A percentile compares a stretch with the other conserved stretches of the same genome.
phyloP scores from a whole-genome alignment of 2,888 invertebrate species.

The Chamaedrilus cognettii region DNA sequence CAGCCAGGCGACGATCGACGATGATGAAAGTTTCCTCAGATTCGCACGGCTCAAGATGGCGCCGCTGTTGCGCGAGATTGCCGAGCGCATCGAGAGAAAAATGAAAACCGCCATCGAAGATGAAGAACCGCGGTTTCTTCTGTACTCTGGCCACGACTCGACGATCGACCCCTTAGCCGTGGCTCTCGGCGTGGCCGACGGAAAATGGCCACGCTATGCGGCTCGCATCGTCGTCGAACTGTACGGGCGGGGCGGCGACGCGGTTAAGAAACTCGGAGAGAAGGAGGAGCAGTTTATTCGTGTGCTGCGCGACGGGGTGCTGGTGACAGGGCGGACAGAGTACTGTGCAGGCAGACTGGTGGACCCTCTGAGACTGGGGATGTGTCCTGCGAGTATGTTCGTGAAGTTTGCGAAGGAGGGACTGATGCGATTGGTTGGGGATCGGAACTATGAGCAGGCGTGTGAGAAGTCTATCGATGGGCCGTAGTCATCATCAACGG shows the following conservation, averaged over 20 bases:
- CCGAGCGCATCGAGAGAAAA: constrained; percentile 49
- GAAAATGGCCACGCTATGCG: constrained; percentile 76
- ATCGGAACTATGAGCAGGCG: neutral
- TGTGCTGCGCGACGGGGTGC: constrained; percentile 81
- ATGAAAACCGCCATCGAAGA: constrained; percentile 72
- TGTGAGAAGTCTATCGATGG: neutral
- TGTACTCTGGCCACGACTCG: constrained; percentile 91
- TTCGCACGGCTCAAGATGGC: constrained; percentile 72
- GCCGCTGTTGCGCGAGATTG: constrained; percentile 79
- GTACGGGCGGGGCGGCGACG: constrained; percentile 61
- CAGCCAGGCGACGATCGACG: constrained; percentile 25
- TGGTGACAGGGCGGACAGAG: constrained; percentile 77
- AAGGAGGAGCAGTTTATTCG: constrained; percentile 67
- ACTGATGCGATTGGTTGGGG: neutral
- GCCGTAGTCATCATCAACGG: neutral
- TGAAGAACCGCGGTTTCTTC: constrained; percentile 73
- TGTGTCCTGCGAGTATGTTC: constrained; percentile 14
- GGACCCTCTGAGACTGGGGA: constrained; percentile 32
- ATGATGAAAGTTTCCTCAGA: constrained; percentile 52
- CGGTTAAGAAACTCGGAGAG: neutral
- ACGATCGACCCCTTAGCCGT: constrained; percentile 82
- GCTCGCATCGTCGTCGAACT: constrained; percentile 86
- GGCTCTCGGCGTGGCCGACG: constrained; percentile 73
- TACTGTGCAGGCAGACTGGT: constrained; percentile 68
- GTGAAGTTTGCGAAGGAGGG: neutral